Percentiles rank a stretch among this genome's conserved stretches.
Evolutionary conservation across 2,888 invertebrate genomes (phyloP).

Genomic region (Cabera pusaria): DNA sequence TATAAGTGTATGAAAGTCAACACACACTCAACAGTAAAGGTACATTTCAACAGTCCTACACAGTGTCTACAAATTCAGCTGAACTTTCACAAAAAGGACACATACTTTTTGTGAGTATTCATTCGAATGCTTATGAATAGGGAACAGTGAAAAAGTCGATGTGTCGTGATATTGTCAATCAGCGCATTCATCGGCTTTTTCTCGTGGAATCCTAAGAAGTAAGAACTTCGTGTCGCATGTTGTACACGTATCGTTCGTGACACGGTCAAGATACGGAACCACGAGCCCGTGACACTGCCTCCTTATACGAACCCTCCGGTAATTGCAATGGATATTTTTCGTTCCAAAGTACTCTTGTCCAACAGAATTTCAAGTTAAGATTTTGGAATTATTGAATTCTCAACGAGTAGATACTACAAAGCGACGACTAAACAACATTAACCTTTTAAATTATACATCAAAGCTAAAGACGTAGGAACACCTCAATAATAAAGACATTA

Average conservation of each 20-base stretch:
- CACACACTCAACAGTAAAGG: too few relatives aligned
- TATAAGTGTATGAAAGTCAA: too few relatives aligned
- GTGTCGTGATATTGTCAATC: background rate
- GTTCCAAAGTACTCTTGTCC: too few relatives aligned
- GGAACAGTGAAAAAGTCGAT: background rate
- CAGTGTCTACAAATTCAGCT: too few relatives aligned
- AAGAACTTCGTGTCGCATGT: constrained; percentile 35
- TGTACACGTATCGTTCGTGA: constrained; percentile 50
- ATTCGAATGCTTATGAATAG: background rate
- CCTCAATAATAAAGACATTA: constrained; percentile 21
- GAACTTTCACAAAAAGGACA: too few relatives aligned
- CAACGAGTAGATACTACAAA: too few relatives aligned
- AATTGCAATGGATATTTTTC: constrained; percentile 1
- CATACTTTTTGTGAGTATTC: too few relatives aligned
- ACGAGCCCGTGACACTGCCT: constrained; percentile 4
- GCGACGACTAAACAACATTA: too few relatives aligned
- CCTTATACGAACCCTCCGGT: constrained; percentile 8
- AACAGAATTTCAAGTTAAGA: too few relatives aligned
- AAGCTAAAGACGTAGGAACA: constrained; percentile 8
- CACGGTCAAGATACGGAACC: constrained; percentile 72
- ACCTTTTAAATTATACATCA: too few relatives aligned
- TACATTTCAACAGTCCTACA: too few relatives aligned
- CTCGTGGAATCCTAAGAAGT: constrained; percentile 16
- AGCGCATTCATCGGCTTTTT: constrained; percentile 3
- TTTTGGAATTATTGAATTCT: too few relatives aligned